Conservation (phyloP, 2,888 invertebrate species). For the Hemistola chrysoprasaria region DNA sequence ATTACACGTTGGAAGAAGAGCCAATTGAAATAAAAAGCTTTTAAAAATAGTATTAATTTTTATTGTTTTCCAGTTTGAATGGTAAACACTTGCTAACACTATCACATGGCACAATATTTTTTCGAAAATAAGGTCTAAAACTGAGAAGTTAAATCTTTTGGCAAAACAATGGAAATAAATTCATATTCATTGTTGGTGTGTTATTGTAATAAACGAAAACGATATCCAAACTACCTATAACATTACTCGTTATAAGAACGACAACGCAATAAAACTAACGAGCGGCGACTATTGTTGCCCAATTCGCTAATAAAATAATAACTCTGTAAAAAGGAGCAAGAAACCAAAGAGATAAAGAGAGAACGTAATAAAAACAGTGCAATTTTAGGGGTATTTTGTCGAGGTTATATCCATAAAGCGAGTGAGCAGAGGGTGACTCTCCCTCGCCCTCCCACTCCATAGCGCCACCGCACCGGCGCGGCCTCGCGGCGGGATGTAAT, state of each 20-base stretch:
- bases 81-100: conserved; percentile 13
- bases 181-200: too few species aligned
- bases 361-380: conserved; percentile 81
- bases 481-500: conserved; percentile 70
- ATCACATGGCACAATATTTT: conserved; percentile 2
- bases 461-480: conserved; percentile 36
- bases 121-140: too few species aligned
- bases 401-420: conserved; percentile 81
- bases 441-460: conserved; percentile 1
- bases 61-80: too few species aligned
- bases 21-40: conserved; percentile 6
- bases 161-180: too few species aligned
- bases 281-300: conserved; percentile 34
- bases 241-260: conserved; percentile 11
- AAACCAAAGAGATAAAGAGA: conserved; percentile 80
- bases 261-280: conserved; percentile 7
- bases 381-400: conserved; percentile 83
- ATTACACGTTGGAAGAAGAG: conserved; percentile 22
- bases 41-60: too few species aligned
- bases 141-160: too few species aligned
- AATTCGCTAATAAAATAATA: conserved; percentile 76
- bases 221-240: too few species aligned
- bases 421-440: conserved; percentile 56
- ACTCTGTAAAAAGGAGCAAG: conserved; percentile 73
- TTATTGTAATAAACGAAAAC: too few species aligned